Evolutionary conservation across 1,140 invertebrate genomes (phyloP).

Genomic region (Neodiprion lecontei): DNA sequence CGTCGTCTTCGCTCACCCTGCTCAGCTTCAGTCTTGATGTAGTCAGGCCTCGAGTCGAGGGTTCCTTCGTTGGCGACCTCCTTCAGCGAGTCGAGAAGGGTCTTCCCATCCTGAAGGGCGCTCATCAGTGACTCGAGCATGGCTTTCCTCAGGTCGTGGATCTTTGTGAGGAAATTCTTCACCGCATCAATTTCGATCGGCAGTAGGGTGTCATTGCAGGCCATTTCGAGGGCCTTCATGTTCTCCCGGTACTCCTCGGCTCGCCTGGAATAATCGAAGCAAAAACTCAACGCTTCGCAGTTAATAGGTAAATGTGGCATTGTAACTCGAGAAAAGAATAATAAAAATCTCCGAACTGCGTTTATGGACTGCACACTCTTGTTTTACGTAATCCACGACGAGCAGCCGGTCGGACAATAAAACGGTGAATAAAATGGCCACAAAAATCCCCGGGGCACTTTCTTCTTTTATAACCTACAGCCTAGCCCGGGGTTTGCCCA

Average conservation of each 20-base stretch:
- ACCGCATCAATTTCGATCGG: constrained; percentile 74
- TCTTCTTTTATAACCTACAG: too few relatives aligned
- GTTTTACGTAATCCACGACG: too few relatives aligned
- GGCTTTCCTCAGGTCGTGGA: constrained; percentile 70
- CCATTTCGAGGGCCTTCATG: constrained; percentile 73
- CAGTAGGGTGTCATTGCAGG: constrained; percentile 69
- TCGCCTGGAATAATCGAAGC: constrained; percentile 58
- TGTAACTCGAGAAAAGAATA: not conserved
- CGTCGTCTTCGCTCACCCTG: constrained; percentile 55
- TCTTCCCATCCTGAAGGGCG: constrained; percentile 81
- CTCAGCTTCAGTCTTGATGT: constrained; percentile 70
- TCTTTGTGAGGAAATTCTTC: constrained; percentile 68
- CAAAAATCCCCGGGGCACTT: not conserved
- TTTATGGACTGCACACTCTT: too few relatives aligned
- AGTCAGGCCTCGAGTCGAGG: constrained; percentile 77
- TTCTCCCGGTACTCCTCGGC: constrained; percentile 73
- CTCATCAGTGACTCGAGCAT: constrained; percentile 80
- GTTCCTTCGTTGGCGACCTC: constrained; percentile 72
- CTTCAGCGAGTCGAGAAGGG: constrained; percentile 73
- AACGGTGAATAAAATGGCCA: too few relatives aligned
- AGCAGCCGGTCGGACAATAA: too few relatives aligned
- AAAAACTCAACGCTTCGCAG: too few relatives aligned
- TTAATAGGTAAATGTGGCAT: too few relatives aligned
- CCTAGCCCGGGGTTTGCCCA: too few relatives aligned
- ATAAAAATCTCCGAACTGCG: too few relatives aligned